These are phyloP conservation scores for Invenusta paracnida DNA, from an alignment of 2,888 invertebrate species.

Conservation along the genomic window DNA sequence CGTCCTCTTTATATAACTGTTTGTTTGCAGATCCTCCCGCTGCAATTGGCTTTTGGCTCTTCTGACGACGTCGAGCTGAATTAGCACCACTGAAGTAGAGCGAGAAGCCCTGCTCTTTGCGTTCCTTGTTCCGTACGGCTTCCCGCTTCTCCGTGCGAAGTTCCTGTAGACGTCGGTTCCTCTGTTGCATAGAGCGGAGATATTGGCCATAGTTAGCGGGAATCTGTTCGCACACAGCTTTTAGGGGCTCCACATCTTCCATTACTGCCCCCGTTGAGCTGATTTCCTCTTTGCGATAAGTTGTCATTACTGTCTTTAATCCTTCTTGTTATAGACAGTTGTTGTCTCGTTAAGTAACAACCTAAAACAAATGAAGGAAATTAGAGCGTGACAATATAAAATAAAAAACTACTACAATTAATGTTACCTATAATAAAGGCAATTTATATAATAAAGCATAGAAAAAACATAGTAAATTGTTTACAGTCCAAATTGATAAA, in stretches of 20 bases:
- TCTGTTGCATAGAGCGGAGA: not conserved
- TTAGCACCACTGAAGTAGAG: slow-evolving; percentile 59
- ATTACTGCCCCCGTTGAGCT: too few species aligned
- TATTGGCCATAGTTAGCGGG: not conserved
- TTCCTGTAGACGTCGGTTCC: slow-evolving; percentile 7
- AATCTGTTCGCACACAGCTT: not conserved
- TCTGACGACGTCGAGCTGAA: slow-evolving; percentile 2
- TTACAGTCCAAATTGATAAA: too few species aligned
- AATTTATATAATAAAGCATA: too few species aligned
- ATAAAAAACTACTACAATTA: too few species aligned
- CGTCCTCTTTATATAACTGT: not conserved
- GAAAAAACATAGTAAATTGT: too few species aligned
- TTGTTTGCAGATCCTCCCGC: not conserved
- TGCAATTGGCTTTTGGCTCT: not conserved
- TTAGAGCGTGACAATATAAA: too few species aligned
- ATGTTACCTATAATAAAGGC: too few species aligned
- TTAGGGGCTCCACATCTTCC: not conserved
- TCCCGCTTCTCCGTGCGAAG: not conserved
- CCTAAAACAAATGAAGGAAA: too few species aligned
- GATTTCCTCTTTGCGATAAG: not conserved
- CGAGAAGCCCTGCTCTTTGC: slow-evolving; percentile 57
- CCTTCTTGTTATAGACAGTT: too few species aligned
- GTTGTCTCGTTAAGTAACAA: too few species aligned
- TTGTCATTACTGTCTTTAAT: too few species aligned
- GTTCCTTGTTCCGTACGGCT: not conserved